Percentiles rank a stretch among this genome's conserved stretches.
Evolutionary conservation across 2,888 invertebrate genomes (phyloP).

Genomic region (Himalopsyche tibetana): DNA sequence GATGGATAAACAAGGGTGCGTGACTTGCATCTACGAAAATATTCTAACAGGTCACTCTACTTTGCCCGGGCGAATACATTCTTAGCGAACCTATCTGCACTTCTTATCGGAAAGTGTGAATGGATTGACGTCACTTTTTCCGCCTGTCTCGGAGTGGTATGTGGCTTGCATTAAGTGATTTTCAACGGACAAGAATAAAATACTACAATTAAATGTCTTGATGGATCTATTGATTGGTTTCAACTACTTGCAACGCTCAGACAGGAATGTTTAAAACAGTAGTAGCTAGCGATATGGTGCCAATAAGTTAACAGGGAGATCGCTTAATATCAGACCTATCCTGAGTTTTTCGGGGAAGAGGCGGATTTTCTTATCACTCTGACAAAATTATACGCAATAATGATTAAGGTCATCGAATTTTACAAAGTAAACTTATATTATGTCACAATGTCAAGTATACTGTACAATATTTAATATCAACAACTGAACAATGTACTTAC

Average conservation of each 20-base stretch:
- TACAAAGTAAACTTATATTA: too few species aligned
- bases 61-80: slow-evolving; percentile 50
- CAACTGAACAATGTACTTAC: too few species aligned
- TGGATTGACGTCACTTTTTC: slow-evolving; percentile 2
- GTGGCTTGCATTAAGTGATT: slow-evolving; percentile 26
- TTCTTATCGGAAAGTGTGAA: slow-evolving; percentile 5
- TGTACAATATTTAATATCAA: too few species aligned
- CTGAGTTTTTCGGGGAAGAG: too few species aligned
- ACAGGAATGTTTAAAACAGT: too few species aligned
- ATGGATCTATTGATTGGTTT: slow-evolving; percentile 9
- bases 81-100: slow-evolving; percentile 45
- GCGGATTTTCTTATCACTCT: too few species aligned
- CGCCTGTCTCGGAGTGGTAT: slow-evolving; percentile 5
- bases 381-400: too few species aligned
- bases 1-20: slow-evolving; percentile 61
- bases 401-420: too few species aligned
- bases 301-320: too few species aligned
- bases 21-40: slow-evolving; percentile 50
- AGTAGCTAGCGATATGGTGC: too few species aligned
- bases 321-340: too few species aligned
- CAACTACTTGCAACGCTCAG: not conserved
- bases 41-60: slow-evolving; percentile 48
- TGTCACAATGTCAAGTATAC: too few species aligned
- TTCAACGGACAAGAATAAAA: slow-evolving; percentile 20
- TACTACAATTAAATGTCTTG: slow-evolving; percentile 6